phyloP scores from a whole-genome alignment of 2,797 vertebrate genomes.

The Tolypeutes matacus region DNA sequence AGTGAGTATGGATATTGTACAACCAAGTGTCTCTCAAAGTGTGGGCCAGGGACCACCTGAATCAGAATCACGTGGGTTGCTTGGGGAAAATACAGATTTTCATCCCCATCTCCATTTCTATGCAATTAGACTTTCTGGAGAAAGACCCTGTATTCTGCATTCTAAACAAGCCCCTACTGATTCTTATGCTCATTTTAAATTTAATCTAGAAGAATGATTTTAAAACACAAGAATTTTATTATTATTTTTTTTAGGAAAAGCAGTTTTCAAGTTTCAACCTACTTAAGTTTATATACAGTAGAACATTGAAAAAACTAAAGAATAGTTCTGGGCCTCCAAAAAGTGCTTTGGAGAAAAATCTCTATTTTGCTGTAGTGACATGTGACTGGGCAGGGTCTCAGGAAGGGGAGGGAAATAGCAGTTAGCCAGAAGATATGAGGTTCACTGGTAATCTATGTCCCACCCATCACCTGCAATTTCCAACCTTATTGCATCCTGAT shows the following conservation, averaged over 20 bases:
- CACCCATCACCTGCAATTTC: background rate
- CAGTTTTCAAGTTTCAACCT: background rate
- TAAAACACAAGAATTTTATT: background rate
- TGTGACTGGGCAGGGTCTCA: background rate
- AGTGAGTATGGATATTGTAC: constrained; percentile 78
- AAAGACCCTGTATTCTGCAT: background rate
- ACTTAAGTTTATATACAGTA: background rate
- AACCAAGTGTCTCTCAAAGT: background rate
- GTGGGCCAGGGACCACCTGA: background rate
- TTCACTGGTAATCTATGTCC: background rate
- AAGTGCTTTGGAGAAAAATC: background rate
- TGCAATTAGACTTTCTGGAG: background rate
- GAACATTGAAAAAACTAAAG: constrained; percentile 4
- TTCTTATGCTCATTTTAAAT: constrained; percentile 21
- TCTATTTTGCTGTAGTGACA: background rate
- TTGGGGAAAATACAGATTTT: background rate
- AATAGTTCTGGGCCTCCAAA: background rate
- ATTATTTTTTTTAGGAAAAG: background rate
- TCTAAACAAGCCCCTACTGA: background rate
- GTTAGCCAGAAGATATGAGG: background rate
- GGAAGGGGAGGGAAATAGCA: background rate
- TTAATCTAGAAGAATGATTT: constrained; percentile 5
- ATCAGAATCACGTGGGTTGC: background rate
- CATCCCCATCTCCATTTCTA: background rate
- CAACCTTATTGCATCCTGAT: background rate